Conservation (phyloP, 2,113 vertebrate genomes). For the Pteropus alecto region DNA sequence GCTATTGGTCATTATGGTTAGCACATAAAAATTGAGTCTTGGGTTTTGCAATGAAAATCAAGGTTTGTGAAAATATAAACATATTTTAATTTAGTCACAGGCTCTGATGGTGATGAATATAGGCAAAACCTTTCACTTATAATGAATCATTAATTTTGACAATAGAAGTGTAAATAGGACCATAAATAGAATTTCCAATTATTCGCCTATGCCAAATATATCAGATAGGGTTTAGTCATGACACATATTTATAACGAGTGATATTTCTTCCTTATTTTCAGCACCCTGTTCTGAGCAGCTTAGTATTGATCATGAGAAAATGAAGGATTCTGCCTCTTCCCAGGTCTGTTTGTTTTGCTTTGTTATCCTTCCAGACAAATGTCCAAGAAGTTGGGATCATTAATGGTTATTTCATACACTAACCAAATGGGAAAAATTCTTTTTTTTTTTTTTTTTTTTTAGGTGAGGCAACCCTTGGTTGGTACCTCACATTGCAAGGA, state of each 20-base stretch:
- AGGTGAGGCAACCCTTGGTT: no score
- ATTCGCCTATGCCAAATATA: conserved; percentile 32
- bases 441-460: no score
- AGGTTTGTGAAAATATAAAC: conserved; percentile 14
- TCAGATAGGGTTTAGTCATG: conserved; percentile 45
- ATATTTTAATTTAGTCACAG: conserved; percentile 45
- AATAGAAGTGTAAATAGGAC: conserved; percentile 44
- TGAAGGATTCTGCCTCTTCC: background rate
- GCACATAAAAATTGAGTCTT: conserved; percentile 3
- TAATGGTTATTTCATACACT: conserved; percentile 12
- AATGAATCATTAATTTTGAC: conserved; percentile 57
- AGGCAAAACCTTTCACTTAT: conserved; percentile 35
- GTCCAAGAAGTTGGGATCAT: background rate
- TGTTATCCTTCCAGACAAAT: conserved; percentile 41
- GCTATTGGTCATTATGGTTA: background rate
- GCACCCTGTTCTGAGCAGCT: background rate
- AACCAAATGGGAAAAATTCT: background rate
- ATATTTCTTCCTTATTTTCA: conserved; percentile 37
- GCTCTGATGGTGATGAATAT: conserved; percentile 15
- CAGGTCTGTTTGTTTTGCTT: background rate
- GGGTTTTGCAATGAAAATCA: conserved; percentile 27
- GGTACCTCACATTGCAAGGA: no score
- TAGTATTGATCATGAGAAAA: background rate
- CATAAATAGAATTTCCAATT: conserved; percentile 59
- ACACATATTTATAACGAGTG: conserved; percentile 40